These are phyloP conservation scores for Antheraea mylitta DNA, from an alignment of 1,140 invertebrate genomes.

Conservation along the genomic window DNA sequence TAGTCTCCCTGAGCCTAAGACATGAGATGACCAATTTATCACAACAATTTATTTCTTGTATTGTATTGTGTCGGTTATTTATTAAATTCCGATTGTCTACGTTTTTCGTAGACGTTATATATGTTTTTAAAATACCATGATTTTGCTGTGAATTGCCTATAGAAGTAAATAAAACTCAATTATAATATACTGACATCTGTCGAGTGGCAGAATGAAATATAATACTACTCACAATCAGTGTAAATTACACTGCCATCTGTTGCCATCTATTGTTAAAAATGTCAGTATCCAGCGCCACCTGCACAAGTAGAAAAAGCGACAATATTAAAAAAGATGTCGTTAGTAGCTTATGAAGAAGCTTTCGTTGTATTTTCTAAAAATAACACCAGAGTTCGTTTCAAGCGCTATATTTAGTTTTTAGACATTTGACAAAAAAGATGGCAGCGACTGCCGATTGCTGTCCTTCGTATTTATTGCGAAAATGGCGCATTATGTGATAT, in stretches of 20 bases:
- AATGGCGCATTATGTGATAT: slow-evolving; percentile 78
- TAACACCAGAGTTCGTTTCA: slow-evolving; percentile 77
- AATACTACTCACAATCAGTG: no score
- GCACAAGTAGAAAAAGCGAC: background rate
- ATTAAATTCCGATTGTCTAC: no score
- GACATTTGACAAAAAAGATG: slow-evolving; percentile 79
- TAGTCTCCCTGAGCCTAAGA: no score
- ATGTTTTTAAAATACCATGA: no score
- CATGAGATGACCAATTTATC: no score
- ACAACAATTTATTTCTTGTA: no score
- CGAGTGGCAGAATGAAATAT: background rate
- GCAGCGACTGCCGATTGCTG: slow-evolving; percentile 75
- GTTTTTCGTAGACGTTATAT: no score
- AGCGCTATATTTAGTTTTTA: slow-evolving; percentile 77
- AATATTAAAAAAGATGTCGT: slow-evolving; percentile 48
- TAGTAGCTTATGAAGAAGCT: slow-evolving; percentile 26
- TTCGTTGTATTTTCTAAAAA: slow-evolving; percentile 70
- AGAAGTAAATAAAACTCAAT: no score
- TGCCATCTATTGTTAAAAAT: background rate
- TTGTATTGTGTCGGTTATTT: no score
- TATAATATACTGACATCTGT: slow-evolving; percentile 17
- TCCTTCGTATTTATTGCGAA: slow-evolving; percentile 72
- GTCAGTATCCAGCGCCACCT: slow-evolving; percentile 30
- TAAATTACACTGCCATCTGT: no score
- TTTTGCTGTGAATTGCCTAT: no score